Conservation (phyloP, 2,113 vertebrate genomes). For the Galbula dea region DNA sequence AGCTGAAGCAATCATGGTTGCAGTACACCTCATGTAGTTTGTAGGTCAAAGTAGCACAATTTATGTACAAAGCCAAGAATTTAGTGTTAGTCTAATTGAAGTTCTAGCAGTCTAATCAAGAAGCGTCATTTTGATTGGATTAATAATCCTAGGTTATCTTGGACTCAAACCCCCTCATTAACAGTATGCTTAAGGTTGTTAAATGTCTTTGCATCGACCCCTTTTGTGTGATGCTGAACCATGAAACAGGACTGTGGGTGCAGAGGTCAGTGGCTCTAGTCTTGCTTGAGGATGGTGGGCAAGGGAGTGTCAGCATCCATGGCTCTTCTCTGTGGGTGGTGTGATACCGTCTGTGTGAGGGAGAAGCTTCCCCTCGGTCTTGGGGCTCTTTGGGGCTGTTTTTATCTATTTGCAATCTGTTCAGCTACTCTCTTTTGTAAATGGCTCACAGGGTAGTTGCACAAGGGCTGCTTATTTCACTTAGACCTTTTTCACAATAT, state of each 20-base stretch:
- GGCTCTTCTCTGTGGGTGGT: not conserved
- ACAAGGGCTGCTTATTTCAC: not conserved
- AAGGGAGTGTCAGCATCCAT: not conserved
- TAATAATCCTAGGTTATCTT: not conserved
- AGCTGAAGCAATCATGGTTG: not conserved
- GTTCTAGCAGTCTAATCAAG: not conserved
- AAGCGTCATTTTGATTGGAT: not conserved
- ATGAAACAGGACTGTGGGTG: accelerated
- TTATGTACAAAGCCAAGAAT: not conserved
- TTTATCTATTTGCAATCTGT: not conserved
- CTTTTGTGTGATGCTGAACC: not conserved
- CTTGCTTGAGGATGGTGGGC: not conserved
- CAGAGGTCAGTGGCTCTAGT: not conserved
- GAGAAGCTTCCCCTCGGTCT: not conserved
- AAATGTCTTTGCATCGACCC: not conserved
- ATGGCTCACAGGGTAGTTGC: not conserved
- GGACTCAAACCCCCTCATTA: not conserved
- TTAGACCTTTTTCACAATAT: not conserved
- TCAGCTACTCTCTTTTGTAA: not conserved
- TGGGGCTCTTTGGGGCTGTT: accelerated
- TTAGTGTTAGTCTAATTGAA: not conserved
- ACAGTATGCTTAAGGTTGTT: not conserved
- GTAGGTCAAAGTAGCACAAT: not conserved
- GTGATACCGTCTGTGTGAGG: not conserved
- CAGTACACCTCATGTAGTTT: not conserved